Evolutionary conservation across 2,797 vertebrate species (phyloP), one percentile per base, ranked within the genome.

Genomic region (Phyllotis vaccarum): DNA sequence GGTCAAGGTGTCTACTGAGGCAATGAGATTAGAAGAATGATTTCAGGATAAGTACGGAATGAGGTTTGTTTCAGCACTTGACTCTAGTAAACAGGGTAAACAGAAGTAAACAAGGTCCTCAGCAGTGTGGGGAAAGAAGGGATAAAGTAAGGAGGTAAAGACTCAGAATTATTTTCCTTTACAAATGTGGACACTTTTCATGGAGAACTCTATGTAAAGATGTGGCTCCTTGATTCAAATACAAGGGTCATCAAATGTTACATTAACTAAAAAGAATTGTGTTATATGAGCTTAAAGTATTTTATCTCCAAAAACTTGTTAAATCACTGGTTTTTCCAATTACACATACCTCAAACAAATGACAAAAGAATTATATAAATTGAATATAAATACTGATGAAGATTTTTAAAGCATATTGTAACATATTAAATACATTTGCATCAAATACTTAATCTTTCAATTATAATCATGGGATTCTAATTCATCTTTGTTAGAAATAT

Each of bases 401-500:
- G 58, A 91, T 75, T 85, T 60, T 68, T 17, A n/a, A 68, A 64
- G 74, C 34, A 9, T 24, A 79, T n/a, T 80, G 12, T 80, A 68
- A 17, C n/a, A 72, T 52, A 54, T 60, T 76, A 93, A 89, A 85
- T 80, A 19, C 56, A 88, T 46, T 56, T 62, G 34, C 37, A 75
- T 60, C 40, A 64, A 16, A 54, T 34, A 37, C 1, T 90, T 60
- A 91, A 76, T 8, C 6, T 68, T 74, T 72, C 58, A 88, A 81
- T 37, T 34, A 46, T 24, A n/a, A 62, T 11, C 34, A 52, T n/a
- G 46, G 10, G 49, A 88, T 66, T 95, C 8, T 64, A 46, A 83
- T 40, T 78, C 89, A 62, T 34, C 7, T 19, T 87, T 72, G 14
- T 49, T 62, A 95, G 58, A 64, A 95, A 93, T 68, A 62, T 34